phyloP scores from a whole-genome alignment of 1,140 invertebrate species.

The Diachasmimorpha longicaudata region DNA sequence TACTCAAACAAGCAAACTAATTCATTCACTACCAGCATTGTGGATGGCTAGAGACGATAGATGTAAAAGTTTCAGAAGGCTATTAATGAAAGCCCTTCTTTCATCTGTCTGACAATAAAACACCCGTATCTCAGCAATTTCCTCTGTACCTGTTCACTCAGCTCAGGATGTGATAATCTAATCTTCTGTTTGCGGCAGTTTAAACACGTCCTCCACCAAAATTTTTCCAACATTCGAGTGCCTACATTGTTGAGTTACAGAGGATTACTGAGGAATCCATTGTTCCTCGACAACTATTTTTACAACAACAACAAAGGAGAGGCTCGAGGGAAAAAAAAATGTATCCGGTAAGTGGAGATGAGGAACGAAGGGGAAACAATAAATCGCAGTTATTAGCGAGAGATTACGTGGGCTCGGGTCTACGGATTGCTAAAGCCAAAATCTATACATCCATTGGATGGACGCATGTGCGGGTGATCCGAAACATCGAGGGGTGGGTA shows the following conservation, averaged over 20 bases:
- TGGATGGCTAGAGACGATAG: background rate
- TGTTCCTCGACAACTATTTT: background rate
- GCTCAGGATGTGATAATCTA: constrained; percentile 3
- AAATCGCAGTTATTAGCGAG: constrained; percentile 63
- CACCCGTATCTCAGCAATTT: constrained; percentile 15
- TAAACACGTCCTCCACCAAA: background rate
- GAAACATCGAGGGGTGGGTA: constrained; percentile 24
- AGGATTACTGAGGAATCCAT: background rate
- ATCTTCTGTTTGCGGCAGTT: background rate
- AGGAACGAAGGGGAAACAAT: constrained; percentile 37
- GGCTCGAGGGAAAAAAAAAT: background rate
- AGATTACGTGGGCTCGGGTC: constrained; percentile 56
- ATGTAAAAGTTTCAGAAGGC: constrained; percentile 3
- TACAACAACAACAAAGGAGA: background rate
- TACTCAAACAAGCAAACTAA: constrained; percentile 44
- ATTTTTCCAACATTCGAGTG: background rate
- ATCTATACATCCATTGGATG: constrained; percentile 49
- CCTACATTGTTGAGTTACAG: background rate
- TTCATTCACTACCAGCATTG: constrained; percentile 35
- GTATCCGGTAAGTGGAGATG: constrained; percentile 29
- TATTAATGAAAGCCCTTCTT: constrained; percentile 53
- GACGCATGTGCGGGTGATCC: constrained; percentile 15
- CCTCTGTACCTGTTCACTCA: constrained; percentile 3
- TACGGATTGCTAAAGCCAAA: constrained; percentile 58
- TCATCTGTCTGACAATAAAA: constrained; percentile 34